phyloP scores from a whole-genome alignment of 2,113 vertebrate species.

The Myocastor coypus region DNA sequence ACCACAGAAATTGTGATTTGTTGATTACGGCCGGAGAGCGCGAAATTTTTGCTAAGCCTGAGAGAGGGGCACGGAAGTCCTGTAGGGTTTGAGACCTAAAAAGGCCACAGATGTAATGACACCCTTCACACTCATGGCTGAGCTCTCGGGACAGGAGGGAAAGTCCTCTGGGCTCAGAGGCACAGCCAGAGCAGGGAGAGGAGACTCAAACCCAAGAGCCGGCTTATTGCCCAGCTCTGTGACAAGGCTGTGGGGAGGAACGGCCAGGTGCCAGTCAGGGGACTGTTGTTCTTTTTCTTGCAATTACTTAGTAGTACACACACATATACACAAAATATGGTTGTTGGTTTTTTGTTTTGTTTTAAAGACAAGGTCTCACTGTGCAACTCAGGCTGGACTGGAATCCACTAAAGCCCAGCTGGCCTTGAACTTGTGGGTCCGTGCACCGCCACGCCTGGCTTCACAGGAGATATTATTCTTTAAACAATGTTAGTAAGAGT shows the following conservation, averaged over 20 bases:
- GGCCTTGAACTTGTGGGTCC: background rate
- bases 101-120: background rate
- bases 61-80: background rate
- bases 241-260: rapidly evolving
- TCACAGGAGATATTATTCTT: background rate
- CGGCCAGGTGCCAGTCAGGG: no score
- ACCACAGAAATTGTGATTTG: background rate
- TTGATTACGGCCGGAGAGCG: background rate
- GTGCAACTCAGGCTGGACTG: background rate
- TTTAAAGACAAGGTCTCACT: background rate
- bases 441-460: no score
- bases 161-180: background rate
- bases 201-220: background rate
- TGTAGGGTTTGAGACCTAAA: background rate
- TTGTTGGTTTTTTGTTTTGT: background rate
- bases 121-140: background rate
- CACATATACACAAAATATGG: background rate
- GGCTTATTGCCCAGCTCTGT: background rate
- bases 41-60: background rate
- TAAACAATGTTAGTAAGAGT: background rate
- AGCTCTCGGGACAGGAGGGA: background rate
- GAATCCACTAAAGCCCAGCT: background rate
- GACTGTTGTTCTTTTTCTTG: background rate
- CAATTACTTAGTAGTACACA: background rate
- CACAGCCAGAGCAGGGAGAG: background rate